A percentile compares a stretch with the other conserved stretches of the same genome.
Conservation (phyloP, 2,888 invertebrate genomes). For the Lasioglossum pauxillum region DNA sequence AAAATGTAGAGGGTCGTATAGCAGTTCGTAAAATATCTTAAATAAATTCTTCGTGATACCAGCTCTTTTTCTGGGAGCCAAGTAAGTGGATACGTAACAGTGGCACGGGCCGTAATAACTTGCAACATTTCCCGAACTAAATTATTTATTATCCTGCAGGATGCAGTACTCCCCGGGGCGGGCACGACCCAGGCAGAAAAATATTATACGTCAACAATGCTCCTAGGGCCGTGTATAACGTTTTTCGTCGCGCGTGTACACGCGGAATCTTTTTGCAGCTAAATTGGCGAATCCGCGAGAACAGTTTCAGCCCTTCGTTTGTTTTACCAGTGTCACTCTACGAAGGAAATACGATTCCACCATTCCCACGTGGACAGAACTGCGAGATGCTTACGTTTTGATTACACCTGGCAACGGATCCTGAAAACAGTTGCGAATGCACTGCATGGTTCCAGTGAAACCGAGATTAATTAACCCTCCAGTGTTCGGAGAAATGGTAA, state of each 20-base stretch:
- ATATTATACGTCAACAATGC: constrained; percentile 73
- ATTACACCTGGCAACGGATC: not conserved
- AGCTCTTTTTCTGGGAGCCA: constrained; percentile 44
- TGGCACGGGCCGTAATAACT: constrained; percentile 70
- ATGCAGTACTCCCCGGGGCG: constrained; percentile 68
- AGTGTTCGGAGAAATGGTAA: not conserved
- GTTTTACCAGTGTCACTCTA: constrained; percentile 7
- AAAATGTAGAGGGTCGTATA: not conserved
- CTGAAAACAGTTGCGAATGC: constrained; percentile 10
- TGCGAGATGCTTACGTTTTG: not conserved
- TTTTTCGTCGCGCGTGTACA: constrained; percentile 53
- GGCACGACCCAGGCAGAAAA: constrained; percentile 69
- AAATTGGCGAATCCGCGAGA: constrained; percentile 33
- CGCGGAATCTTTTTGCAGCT: constrained; percentile 39
- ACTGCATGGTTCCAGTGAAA: not conserved
- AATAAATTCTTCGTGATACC: constrained; percentile 48
- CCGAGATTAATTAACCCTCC: not conserved
- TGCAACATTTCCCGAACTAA: constrained; percentile 72
- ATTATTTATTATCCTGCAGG: constrained; percentile 76
- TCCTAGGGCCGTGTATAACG: constrained; percentile 64
- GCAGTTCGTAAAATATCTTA: constrained; percentile 13
- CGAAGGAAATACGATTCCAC: constrained; percentile 24
- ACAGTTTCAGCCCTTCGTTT: constrained; percentile 32
- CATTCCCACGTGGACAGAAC: not conserved
- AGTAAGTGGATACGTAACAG: constrained; percentile 44